Conservation (phyloP, 2,113 vertebrate genomes). For the Equus przewalskii region DNA sequence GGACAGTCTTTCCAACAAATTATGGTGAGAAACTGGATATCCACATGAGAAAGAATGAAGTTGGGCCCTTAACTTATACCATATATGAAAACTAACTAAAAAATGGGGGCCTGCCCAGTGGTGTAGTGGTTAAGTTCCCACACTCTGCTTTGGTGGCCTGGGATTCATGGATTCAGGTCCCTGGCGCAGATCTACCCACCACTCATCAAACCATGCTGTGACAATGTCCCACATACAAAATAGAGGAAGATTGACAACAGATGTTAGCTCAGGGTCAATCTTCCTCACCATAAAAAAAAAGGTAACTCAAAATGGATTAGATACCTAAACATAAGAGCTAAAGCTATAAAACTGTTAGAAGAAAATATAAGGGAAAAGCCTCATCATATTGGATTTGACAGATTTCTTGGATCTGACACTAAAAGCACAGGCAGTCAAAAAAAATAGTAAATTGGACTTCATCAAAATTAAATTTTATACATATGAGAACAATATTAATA, state of each 20-base stretch:
- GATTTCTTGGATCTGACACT: not conserved
- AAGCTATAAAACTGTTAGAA: conserved; percentile 19
- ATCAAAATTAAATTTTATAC: not conserved
- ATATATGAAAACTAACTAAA: not conserved
- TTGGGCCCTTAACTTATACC: not conserved
- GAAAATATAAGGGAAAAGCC: not conserved
- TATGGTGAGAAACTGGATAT: not conserved
- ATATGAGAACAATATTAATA: not conserved
- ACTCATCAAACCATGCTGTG: too few species aligned
- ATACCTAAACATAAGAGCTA: not conserved
- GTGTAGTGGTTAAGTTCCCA: too few species aligned
- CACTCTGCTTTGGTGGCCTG: too few species aligned
- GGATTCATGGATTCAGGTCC: too few species aligned
- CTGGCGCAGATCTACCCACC: too few species aligned
- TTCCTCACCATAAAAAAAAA: too few species aligned
- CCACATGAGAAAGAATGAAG: not conserved
- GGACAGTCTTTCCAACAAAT: not conserved
- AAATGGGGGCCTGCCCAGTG: too few species aligned
- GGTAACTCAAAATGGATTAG: not conserved
- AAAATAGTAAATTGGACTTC: not conserved
- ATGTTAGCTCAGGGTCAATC: too few species aligned
- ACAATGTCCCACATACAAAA: too few species aligned
- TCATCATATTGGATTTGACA: not conserved
- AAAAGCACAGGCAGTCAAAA: not conserved
- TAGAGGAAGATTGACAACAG: too few species aligned